These are phyloP conservation scores for Alouatta palliata DNA, from an alignment of 2,113 vertebrate genomes.

Conservation along the genomic window DNA sequence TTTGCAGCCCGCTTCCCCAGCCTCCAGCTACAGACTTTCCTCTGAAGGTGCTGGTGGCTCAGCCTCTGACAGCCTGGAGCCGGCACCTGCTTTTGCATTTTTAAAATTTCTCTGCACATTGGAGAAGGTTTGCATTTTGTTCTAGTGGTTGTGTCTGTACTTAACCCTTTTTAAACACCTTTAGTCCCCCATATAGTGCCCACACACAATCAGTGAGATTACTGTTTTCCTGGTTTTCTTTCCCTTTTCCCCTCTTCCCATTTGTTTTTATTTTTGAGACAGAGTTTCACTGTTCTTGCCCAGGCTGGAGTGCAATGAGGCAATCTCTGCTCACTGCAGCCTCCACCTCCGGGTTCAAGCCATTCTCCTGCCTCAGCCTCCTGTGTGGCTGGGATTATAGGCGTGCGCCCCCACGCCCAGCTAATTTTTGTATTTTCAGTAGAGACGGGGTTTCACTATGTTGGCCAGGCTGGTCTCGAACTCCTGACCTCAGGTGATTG, in stretches of 20 bases:
- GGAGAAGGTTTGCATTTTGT: neutral
- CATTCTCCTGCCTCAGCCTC: too few species aligned
- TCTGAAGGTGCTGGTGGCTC: too few species aligned
- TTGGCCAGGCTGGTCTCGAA: too few species aligned
- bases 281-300: too few species aligned
- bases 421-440: too few species aligned
- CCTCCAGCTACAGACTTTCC: too few species aligned
- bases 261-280: too few species aligned
- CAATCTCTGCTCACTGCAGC: too few species aligned
- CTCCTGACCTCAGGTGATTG: too few species aligned
- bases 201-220: neutral
- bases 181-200: neutral
- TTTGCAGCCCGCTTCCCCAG: neutral
- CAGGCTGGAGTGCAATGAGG: too few species aligned
- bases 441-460: too few species aligned
- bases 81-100: rapidly evolving
- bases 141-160: neutral
- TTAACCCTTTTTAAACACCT: neutral
- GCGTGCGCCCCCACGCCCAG: rapidly evolving
- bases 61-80: neutral
- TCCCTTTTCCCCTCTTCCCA: neutral
- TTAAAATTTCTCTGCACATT: neutral
- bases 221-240: neutral
- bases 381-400: too few species aligned
- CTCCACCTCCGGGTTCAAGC: rapidly evolving